phyloP scores from a whole-genome alignment of 2,888 invertebrate genomes.

The Synergus umbraculus region DNA sequence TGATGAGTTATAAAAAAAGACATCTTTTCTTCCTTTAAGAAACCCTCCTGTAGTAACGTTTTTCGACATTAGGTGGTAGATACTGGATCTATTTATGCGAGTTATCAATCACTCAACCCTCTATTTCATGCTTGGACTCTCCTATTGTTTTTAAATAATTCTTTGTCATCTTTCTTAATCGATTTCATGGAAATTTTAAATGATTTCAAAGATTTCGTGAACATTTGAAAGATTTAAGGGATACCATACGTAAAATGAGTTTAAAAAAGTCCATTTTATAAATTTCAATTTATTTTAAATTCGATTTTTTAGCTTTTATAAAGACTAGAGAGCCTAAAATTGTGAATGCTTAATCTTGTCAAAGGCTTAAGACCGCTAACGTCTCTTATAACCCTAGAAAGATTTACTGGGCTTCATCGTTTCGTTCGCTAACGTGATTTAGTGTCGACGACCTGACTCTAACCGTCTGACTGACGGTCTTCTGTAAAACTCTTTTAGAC shows the following conservation, averaged over 20 bases:
- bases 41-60: not conserved
- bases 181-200: too few species aligned
- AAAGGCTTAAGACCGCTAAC: conserved; percentile 60
- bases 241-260: too few species aligned
- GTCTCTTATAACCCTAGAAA: conserved; percentile 60
- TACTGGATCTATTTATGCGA: conserved; percentile 8
- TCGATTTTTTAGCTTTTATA: too few species aligned
- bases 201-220: too few species aligned
- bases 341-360: conserved; percentile 61
- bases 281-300: too few species aligned
- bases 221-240: too few species aligned
- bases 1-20: conserved; percentile 59
- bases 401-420: conserved; percentile 64
- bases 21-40: conserved; percentile 82
- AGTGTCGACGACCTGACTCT: conserved; percentile 65
- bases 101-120: not conserved
- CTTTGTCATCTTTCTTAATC: too few species aligned
- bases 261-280: too few species aligned
- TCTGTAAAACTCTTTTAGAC: not conserved
- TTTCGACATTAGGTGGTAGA: conserved; percentile 15
- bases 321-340: conserved; percentile 47
- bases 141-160: not conserved
- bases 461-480: conserved; percentile 30
- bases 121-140: not conserved
- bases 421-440: conserved; percentile 69